Base-by-base conservation (phyloP, 2,113 vertebrate species). In the Megaptera novaeangliae region DNA sequence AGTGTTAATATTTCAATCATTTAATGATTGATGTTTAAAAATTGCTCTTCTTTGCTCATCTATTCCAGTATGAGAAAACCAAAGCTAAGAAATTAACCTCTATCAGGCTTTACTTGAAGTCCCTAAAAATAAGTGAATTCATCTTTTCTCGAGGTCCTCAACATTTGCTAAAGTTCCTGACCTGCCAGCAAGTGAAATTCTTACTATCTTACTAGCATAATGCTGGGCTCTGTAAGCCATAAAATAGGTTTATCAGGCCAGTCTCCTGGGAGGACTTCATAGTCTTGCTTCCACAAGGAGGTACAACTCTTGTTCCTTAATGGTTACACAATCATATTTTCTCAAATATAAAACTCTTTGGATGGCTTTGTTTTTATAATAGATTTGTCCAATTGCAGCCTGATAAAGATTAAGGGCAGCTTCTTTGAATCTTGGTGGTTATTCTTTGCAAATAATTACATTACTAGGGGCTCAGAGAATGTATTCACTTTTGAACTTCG, bases 401-500 rank as follows among this genome's bases (percentile, higher is more conserved):
- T 90, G 59, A 31, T 69, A 90, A 85, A 39, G 4, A 93, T 34
- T 34, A 55, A 82, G 8, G n/a, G 49, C n/a, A 82, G 64, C 63
- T 66, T 95, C 49, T 74, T 31, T 83, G 41, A 77, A 74, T 84
- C 55, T 36, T 57, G 77, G 52, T 7, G 13, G 36, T 57, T 27
- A 57, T 36, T 27, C 52, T 96, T 68, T 97, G 64, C 55, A 95
- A 57, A 85, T 87, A 95, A 64, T 78, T 82, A 82, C 11, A 36
- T 81, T 77, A 29, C n/a, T 31, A 49, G n/a, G 25, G 49, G 68
- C 36, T 95, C 68, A 49, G 8, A 77, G 57, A 90, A 84, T 69
- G 18, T 74, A 74, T 44, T 90, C 88, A 64, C 34, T 93, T 29
- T 31, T 83, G 31, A 77, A 77, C 96, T 82, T 27, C 15, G 46